phyloP scores from a whole-genome alignment of 2,113 vertebrate genomes.

The Sapayoa aenigma region DNA sequence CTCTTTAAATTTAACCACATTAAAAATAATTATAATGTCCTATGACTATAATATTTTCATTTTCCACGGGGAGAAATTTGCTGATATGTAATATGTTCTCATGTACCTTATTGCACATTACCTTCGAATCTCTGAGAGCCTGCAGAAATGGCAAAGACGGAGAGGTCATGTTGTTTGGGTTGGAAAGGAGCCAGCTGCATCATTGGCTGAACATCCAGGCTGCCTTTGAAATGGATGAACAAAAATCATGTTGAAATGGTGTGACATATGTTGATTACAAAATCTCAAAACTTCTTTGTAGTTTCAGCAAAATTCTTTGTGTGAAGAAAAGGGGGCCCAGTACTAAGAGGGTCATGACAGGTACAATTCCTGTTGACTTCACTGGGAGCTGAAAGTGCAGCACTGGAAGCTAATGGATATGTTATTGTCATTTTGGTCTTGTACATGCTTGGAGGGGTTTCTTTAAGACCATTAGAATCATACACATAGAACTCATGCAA shows the following conservation, averaged over 20 bases:
- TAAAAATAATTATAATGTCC: constrained; percentile 56
- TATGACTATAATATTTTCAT: constrained; percentile 56
- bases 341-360: not conserved
- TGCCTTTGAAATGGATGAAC: constrained; percentile 19
- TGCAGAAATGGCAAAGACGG: not conserved
- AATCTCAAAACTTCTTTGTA: not conserved
- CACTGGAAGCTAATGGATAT: not conserved
- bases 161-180: constrained; percentile 23
- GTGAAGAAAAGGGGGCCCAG: not conserved
- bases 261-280: not conserved
- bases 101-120: constrained; percentile 55
- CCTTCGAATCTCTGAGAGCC: constrained; percentile 36
- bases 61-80: constrained; percentile 68
- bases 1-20: constrained; percentile 59
- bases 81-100: constrained; percentile 50
- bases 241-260: not conserved
- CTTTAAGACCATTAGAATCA: not conserved
- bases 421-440: not conserved
- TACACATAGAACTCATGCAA: fast-evolving
- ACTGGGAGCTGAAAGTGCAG: not conserved
- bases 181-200: constrained; percentile 64
- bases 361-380: not conserved
- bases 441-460: not conserved
- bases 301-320: not conserved
- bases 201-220: constrained; percentile 19